Percentiles rank a stretch among this genome's conserved stretches.
phyloP scores from a whole-genome alignment of 30 jellyfish, hydroid and myxozoan species.

The Hydra vulgaris region DNA sequence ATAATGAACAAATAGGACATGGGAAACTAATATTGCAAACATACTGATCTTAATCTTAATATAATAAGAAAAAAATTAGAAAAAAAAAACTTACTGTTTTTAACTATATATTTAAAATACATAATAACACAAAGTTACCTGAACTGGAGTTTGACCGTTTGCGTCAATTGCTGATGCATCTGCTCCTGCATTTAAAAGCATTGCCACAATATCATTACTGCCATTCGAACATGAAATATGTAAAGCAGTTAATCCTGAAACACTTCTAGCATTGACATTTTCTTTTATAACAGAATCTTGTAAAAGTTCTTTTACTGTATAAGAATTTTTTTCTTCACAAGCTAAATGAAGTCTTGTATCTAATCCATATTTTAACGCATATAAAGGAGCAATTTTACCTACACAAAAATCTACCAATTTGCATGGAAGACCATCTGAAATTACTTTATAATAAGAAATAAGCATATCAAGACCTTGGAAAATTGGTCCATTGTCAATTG shows the following conservation, averaged over 20 bases:
- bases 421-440: conserved; percentile 81
- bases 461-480: conserved; percentile 75
- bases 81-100: background rate
- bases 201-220: conserved; percentile 37
- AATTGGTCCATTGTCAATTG: conserved; percentile 80
- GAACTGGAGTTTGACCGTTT: conserved; percentile 62
- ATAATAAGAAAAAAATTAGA: no score
- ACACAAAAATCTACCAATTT: conserved; percentile 47
- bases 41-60: no score
- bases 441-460: conserved; percentile 46
- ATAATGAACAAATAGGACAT: no score
- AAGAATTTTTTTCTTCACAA: conserved; percentile 35
- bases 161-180: conserved; percentile 48
- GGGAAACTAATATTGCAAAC: no score
- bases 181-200: conserved; percentile 44
- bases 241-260: conserved; percentile 62
- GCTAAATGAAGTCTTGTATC: conserved; percentile 62
- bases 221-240: conserved; percentile 70
- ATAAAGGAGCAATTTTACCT: conserved; percentile 64
- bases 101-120: no score
- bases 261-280: conserved; percentile 60
- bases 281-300: conserved; percentile 38
- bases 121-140: conserved; percentile 28
- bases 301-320: conserved; percentile 32
- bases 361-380: conserved; percentile 51